Evolutionary conservation across 2,888 invertebrate genomes (phyloP).

Genomic region (Ectemnius lituratus): DNA sequence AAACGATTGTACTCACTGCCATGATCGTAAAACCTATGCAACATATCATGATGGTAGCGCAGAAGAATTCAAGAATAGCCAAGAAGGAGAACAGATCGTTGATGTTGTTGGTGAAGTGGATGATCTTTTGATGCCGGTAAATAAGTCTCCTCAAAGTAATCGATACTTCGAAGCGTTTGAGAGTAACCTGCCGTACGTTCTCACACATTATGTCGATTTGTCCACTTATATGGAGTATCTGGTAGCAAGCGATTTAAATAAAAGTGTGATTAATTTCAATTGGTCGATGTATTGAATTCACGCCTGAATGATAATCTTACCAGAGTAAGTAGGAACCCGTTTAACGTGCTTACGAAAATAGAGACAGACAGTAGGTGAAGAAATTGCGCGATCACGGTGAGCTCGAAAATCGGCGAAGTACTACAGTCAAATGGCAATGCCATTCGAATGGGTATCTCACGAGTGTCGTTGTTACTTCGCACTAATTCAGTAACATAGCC

Average conservation of each 20-base stretch:
- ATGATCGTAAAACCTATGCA: slow-evolving; percentile 10
- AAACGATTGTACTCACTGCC: no score
- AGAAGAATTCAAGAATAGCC: slow-evolving; percentile 36
- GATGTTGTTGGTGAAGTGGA: slow-evolving; percentile 29
- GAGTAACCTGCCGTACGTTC: slow-evolving; percentile 2
- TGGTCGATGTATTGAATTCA: background rate
- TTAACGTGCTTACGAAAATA: background rate
- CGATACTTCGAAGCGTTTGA: background rate
- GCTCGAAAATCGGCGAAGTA: background rate
- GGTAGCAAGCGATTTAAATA: no score
- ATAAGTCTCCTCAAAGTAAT: slow-evolving; percentile 23
- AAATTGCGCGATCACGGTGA: background rate
- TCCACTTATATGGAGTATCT: slow-evolving; percentile 43
- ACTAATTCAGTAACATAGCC: background rate
- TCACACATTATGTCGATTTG: slow-evolving; percentile 46
- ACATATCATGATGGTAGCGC: slow-evolving; percentile 12
- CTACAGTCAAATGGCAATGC: background rate
- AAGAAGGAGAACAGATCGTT: slow-evolving; percentile 41
- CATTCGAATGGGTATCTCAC: background rate
- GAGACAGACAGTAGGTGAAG: slow-evolving; percentile 6
- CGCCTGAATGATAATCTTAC: background rate
- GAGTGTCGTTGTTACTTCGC: background rate
- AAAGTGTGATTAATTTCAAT: background rate
- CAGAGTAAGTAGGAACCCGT: slow-evolving; percentile 19
- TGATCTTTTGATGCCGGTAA: slow-evolving; percentile 39